phyloP scores from a whole-genome alignment of 2,113 vertebrate species.

The Saccopteryx bilineata region DNA sequence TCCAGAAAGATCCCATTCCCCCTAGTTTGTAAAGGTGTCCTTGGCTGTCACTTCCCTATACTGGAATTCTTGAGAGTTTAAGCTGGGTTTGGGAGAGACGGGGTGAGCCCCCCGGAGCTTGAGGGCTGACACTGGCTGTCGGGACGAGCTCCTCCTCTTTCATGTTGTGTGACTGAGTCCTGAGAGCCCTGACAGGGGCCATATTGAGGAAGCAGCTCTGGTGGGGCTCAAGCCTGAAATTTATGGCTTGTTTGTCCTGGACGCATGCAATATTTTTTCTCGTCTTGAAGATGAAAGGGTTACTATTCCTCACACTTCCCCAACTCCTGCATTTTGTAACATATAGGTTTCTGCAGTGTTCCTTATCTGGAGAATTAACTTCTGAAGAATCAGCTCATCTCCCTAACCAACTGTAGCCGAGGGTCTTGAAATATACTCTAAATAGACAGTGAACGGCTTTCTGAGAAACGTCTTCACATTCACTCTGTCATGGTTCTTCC shows the following conservation, averaged over 20 bases:
- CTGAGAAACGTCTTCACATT: background rate
- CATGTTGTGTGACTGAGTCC: background rate
- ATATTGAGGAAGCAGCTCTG: slow-evolving; percentile 52
- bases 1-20: background rate
- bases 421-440: background rate
- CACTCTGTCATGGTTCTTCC: background rate
- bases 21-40: background rate
- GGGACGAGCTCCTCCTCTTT: background rate
- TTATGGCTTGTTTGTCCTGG: slow-evolving; percentile 58
- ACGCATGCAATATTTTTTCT: slow-evolving; percentile 58
- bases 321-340: slow-evolving; percentile 47
- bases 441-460: background rate
- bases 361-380: slow-evolving; percentile 67
- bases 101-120: background rate
- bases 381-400: slow-evolving; percentile 37
- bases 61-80: background rate
- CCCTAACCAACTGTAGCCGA: background rate
- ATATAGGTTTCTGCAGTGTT: background rate
- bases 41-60: background rate
- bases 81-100: background rate
- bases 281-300: slow-evolving; percentile 72
- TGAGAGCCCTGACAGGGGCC: background rate
- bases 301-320: background rate
- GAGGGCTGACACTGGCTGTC: background rate
- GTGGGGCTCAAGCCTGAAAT: slow-evolving; percentile 59